Conservation (phyloP, 2,113 vertebrate species). For the Syngnathus typhle region DNA sequence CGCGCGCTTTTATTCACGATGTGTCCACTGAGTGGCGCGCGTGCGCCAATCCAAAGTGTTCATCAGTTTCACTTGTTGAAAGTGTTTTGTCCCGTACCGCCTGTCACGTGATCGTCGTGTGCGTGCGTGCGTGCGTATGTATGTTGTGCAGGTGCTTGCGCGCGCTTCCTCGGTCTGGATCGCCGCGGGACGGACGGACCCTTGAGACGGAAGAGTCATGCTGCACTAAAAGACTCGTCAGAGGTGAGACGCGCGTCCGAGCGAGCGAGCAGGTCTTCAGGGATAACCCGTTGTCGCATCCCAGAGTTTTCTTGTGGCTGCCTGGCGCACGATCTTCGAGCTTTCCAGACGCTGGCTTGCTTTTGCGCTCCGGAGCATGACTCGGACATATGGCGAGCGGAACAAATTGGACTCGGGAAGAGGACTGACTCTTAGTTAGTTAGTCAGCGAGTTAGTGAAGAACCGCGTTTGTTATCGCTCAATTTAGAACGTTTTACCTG, state of each 20-base stretch:
- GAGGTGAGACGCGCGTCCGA: background rate
- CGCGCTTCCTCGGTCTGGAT: constrained; percentile 3
- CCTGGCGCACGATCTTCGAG: background rate
- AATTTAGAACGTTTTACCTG: too few species aligned
- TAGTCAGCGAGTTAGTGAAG: too few species aligned
- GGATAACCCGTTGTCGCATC: background rate
- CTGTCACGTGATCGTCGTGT: background rate
- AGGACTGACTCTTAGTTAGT: too few species aligned
- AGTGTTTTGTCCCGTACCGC: background rate
- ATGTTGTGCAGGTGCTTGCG: background rate
- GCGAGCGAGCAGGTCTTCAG: background rate
- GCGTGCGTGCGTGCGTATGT: background rate
- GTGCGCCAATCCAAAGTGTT: background rate
- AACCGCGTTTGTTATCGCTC: too few species aligned
- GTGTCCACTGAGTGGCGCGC: constrained; percentile 27
- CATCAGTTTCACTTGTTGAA: constrained; percentile 28
- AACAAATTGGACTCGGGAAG: constrained; percentile 2
- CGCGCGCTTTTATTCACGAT: too few species aligned
- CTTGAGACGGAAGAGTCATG: constrained; percentile 8
- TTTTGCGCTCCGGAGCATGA: background rate
- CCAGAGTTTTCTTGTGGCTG: background rate
- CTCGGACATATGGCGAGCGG: background rate
- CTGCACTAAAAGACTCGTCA: background rate
- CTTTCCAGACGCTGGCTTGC: background rate
- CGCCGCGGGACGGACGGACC: constrained; percentile 1